These are phyloP conservation scores for Eubasilissa splendida DNA, from an alignment of 2,888 invertebrate genomes.

Conservation along the genomic window DNA sequence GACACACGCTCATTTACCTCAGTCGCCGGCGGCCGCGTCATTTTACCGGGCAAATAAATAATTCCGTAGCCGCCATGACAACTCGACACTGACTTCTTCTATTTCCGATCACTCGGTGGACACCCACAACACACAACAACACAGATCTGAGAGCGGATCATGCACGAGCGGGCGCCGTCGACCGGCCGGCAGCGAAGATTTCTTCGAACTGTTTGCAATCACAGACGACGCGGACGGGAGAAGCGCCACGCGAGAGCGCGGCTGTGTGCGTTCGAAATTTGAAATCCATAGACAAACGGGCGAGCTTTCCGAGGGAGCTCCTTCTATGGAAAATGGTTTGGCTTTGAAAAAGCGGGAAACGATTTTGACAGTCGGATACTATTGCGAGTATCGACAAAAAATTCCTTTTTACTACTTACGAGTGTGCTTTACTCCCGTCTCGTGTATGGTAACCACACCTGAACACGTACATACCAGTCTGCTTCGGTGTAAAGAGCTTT, in stretches of 20 bases:
- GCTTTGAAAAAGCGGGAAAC: slow-evolving; percentile 13
- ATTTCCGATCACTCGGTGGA: slow-evolving; percentile 31
- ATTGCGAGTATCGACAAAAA: background rate
- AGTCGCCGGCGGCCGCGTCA: slow-evolving; percentile 24
- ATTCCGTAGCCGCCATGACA: slow-evolving; percentile 25
- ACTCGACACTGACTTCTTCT: slow-evolving; percentile 22
- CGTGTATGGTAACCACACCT: too few species aligned
- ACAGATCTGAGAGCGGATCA: slow-evolving; percentile 8
- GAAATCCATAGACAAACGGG: slow-evolving; percentile 18
- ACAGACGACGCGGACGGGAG: slow-evolving; percentile 13
- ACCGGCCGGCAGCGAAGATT: slow-evolving; percentile 16
- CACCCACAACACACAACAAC: slow-evolving; percentile 26
- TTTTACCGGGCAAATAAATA: slow-evolving; percentile 30
- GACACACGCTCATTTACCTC: slow-evolving; percentile 21
- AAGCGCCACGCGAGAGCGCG: slow-evolving; percentile 21
- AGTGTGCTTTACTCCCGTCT: background rate
- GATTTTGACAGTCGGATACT: background rate
- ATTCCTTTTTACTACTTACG: slow-evolving; percentile 9
- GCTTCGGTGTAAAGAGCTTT: background rate
- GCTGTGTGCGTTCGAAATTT: background rate
- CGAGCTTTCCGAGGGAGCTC: slow-evolving; percentile 9
- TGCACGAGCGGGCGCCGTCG: slow-evolving; percentile 1
- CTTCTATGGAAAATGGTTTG: background rate
- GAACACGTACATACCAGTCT: background rate
- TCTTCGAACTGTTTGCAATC: slow-evolving; percentile 42